Conservation (phyloP, 2,797 vertebrate genomes). For the Micrastur ruficollis region DNA sequence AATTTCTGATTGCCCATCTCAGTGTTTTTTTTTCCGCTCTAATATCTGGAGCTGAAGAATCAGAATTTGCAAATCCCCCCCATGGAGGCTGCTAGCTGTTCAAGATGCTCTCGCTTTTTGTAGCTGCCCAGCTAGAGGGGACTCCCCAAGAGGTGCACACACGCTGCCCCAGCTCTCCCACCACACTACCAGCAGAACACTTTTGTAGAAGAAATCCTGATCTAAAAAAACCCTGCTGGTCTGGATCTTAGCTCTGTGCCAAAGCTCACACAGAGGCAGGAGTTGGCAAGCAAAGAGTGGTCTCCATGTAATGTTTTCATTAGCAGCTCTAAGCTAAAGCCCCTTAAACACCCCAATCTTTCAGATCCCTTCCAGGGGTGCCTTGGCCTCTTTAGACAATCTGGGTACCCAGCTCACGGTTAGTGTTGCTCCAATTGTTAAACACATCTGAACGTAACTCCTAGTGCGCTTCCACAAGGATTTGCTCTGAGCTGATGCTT, state of each 20-base stretch:
- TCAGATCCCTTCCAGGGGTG: not conserved
- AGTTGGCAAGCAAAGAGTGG: not conserved
- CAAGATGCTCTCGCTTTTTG: not conserved
- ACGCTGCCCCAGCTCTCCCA: not conserved
- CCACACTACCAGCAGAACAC: not conserved
- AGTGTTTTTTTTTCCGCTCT: rapidly evolving
- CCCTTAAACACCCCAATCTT: not conserved
- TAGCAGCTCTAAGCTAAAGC: not conserved
- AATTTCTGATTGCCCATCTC: not conserved
- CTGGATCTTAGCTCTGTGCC: not conserved
- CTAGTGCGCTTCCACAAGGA: not conserved
- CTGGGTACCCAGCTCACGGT: not conserved
- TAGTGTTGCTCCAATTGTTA: not conserved
- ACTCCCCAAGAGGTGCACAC: not conserved
- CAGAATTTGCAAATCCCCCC: not conserved
- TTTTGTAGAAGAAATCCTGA: not conserved
- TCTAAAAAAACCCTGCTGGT: not conserved
- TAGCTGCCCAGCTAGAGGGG: not conserved
- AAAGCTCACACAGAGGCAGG: not conserved
- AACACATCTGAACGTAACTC: not conserved
- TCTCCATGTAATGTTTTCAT: not conserved
- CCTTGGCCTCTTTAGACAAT: not conserved
- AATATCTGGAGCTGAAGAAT: not conserved
- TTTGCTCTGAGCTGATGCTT: not conserved
- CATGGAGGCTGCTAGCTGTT: not conserved